Conservation (phyloP, 2,888 invertebrate genomes). For the Harpalus rufipes region DNA sequence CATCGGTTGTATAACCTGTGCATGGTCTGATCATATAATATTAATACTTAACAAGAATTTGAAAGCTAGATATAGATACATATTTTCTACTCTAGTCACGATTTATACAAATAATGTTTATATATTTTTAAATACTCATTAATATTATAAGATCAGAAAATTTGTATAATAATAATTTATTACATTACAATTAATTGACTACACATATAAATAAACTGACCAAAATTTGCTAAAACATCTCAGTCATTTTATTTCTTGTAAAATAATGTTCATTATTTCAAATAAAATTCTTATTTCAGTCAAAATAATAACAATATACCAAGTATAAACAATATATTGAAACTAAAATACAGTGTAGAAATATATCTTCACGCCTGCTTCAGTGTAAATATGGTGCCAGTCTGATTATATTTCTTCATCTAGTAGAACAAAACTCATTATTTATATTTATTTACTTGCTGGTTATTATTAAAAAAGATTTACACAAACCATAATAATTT, state of each 20-base stretch:
- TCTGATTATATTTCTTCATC: conserved; percentile 31
- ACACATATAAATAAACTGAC: conserved; percentile 37
- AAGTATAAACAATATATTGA: conserved; percentile 51
- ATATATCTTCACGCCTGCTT: conserved; percentile 34
- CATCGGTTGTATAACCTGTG: conserved; percentile 29
- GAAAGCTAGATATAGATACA: conserved; percentile 18
- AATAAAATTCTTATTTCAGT: conserved; percentile 35
- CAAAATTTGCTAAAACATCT: conserved; percentile 15
- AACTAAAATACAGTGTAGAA: conserved; percentile 51
- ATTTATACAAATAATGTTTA: conserved; percentile 50
- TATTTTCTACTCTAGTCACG: conserved; percentile 14
- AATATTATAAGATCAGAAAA: conserved; percentile 45
- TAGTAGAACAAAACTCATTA: neutral
- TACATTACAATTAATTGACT: conserved; percentile 35
- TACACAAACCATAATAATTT: neutral
- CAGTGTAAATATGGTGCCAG: conserved; percentile 38
- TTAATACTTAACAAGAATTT: conserved; percentile 13
- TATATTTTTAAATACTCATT: conserved; percentile 38
- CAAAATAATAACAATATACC: conserved; percentile 49
- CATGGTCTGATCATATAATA: conserved; percentile 38
- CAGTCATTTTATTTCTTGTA: conserved; percentile 24
- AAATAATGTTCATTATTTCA: conserved; percentile 2
- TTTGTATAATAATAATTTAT: conserved; percentile 21
- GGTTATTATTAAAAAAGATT: too few relatives aligned
- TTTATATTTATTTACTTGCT: neutral